Base-by-base conservation (phyloP, 1,140 invertebrate species). In the Bombus superbus region DNA sequence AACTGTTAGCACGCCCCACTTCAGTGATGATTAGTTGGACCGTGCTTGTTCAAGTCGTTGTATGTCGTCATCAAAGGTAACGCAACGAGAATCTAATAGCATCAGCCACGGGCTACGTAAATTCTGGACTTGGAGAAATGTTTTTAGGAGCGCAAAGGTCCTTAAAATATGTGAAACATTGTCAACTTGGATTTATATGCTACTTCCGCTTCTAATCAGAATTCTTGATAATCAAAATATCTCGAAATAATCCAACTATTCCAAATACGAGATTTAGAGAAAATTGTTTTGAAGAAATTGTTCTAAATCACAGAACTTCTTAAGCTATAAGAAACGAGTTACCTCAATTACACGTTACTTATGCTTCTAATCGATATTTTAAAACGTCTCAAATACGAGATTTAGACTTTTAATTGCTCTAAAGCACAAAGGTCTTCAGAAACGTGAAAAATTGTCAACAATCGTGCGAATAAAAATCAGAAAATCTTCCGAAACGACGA, bases 1-100 rank as follows among this genome's bases (percentile, higher is more conserved):
- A 90, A 86, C 81, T 89, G 72, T 88, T 76, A 71, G 77, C 47
- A 66, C 74, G 73, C 74, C 44, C 76, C 35, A 53, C 80, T 64
- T 64, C 44, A 73, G 73, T 72, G 68, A 77, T 42, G 53, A 85
- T 85, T 85, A 85, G 80, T 80, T 53, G 68, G 53, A 32, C 76
- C 42, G 68, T 47, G 76, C 40, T 40, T 84, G 35, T 68, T 53
- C 18, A 32, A 59, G 35, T 1, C 28, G 32, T 10, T 64, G 22
- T 28, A n/a, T 35, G 18, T 57, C 42, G 28, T 57, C 32, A 10
- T 9, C 25, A 25, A n/a, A n/a, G 68, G 4, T 59, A 57, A 25
- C 32, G 22, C 8, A 35, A 42, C 2, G 15, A 28, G 13, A 42
- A 18, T 15, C 1, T 6, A 13, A 42, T 25, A 8, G 10, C 13